Evolutionary conservation across 2,888 invertebrate species (phyloP), one percentile per base, ranked within the genome.

Genomic region (Neria commutata): DNA sequence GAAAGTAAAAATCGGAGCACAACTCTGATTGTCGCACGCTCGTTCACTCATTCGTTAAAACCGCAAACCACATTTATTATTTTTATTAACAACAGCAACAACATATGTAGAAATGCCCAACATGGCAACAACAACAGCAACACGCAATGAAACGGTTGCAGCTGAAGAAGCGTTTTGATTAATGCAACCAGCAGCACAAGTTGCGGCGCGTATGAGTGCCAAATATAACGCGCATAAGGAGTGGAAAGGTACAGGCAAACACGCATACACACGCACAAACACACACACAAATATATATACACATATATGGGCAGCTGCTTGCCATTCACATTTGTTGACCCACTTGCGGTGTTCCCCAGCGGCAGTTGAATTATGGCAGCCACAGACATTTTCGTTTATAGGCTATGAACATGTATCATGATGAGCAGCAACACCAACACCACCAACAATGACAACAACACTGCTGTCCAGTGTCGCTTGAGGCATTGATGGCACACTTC

Each of bases 111-210:
- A 14, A 37, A 4, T 37, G 8, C n/a, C n/a, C n/a, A 37, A 14
- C n/a, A n/a, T n/a, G 25, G 25, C 11, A 34, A 11, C 50, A 37
- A 37, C 6, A 37, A n/a, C n/a, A n/a, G 16, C 21, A 33, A 34
- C n/a, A n/a, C 19, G 14, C 4, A 34, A 51, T 19, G 10, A 37
- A 40, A 52, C 40, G 21, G 21, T 19, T n/a, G n/a, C n/a, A n/a
- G 42, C 4, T 42, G 42, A 42, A 19, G 42, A 17, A 42, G 42
- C 14, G 14, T 33, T 51, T 42, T 57, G 57, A 57, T 57, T 57
- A 57, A 57, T 57, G 52, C 51, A 24, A 46, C 37, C 52, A 57
- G 57, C 51, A 37, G 51, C 56, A 49, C 48, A 48, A 55, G 55
- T 54, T 54, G 29, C 25, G 25, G 24, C 26, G n/a, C 11, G 46